Evolutionary conservation across 2,113 vertebrate genomes (phyloP), one percentile per base, ranked within the genome.

Genomic region (Mellivora capensis): DNA sequence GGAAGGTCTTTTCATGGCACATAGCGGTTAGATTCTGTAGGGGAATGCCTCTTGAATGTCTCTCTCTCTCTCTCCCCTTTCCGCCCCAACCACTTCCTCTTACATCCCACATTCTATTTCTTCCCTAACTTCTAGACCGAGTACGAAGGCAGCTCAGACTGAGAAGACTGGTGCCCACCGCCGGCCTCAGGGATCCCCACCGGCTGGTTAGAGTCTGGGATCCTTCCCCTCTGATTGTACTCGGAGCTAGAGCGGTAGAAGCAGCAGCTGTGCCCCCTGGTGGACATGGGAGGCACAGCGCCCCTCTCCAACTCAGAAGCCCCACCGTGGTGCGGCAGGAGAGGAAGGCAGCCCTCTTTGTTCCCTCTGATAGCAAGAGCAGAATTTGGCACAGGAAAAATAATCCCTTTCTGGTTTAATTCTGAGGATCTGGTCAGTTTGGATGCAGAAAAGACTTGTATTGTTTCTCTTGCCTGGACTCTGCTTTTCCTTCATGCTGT

Each of bases 231-330:
- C 13, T 12, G 44, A 4, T 23, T 18, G 10, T 31, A 1, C 72
- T 37, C 7, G 67, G 49, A 39, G 81, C 79, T 5, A 18, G 0
- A 39, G 59, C 52, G 3, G n/a, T 44, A 47, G 82, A 44, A 72
- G 87, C 47, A 1, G 74, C 44, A 42, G 85, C 87, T 80, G 94
- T 96, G 96, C 84, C 96, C 67, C 54, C 97, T 96, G 67, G 84
- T 97, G 98, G 92, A 52, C 52, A 0, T 9, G 4, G 8, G 87
- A 52, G 47, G 81, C 57, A 85, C n/a, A 17, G 81, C 77, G 12
- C 49, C 61, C 39, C 6, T n/a, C 54, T 83, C 79, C 15, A 11
- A 12, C 62, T 69, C 47, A 52, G 80, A 87, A 61, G 37, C 85
- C 1, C 34, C 87, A 0, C 54, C 8, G 0, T 12, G 3, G 25